These are phyloP conservation scores for Sardina pilchardus DNA, from an alignment of 2,113 vertebrate genomes.

Conservation along the genomic window DNA sequence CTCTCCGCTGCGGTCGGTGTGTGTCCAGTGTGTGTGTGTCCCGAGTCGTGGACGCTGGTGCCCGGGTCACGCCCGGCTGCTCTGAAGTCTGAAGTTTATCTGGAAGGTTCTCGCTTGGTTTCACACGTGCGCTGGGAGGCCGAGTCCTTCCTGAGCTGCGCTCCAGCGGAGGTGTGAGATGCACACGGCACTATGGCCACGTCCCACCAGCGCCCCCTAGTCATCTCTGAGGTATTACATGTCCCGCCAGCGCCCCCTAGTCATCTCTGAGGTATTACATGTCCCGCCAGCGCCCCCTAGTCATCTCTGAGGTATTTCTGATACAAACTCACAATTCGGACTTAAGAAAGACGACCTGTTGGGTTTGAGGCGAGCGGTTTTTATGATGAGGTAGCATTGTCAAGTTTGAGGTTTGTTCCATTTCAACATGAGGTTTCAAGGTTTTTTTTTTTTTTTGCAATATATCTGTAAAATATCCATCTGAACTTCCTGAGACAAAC, in stretches of 20 bases:
- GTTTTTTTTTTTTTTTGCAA: background rate
- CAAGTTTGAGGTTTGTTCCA: background rate
- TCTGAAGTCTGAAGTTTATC: background rate
- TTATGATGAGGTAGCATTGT: background rate
- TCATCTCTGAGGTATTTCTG: background rate
- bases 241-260: background rate
- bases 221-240: background rate
- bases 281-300: background rate
- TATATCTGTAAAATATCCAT: constrained; percentile 31
- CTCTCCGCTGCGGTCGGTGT: too few relatives aligned
- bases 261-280: background rate
- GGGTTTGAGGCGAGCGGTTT: too few relatives aligned
- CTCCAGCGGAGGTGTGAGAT: background rate
- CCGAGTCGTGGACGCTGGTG: background rate
- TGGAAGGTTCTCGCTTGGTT: constrained; percentile 39
- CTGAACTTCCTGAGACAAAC: constrained; percentile 59
- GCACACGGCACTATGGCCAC: background rate
- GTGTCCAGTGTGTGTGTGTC: too few relatives aligned
- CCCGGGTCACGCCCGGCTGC: background rate
- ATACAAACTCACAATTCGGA: too few relatives aligned
- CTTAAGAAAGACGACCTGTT: too few relatives aligned
- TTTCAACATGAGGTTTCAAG: background rate
- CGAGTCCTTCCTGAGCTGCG: background rate
- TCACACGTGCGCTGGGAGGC: constrained; percentile 29
- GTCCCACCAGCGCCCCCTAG: background rate